Evolutionary conservation across 2,797 vertebrate genomes (phyloP).

Genomic region (Novumbra hubbsi): DNA sequence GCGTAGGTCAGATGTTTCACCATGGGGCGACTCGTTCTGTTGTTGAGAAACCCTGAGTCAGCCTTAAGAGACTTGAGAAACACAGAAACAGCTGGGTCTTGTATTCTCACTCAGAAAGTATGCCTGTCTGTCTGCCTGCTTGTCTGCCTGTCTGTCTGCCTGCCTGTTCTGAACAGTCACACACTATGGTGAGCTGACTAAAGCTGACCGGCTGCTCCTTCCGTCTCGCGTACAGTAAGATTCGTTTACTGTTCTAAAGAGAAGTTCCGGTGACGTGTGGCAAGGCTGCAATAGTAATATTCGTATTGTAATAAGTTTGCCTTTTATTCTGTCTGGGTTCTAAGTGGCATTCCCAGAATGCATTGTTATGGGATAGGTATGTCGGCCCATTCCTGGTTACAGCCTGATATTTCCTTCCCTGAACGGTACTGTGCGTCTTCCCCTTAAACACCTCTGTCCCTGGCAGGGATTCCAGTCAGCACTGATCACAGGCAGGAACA

Average conservation of each 20-base stretch:
- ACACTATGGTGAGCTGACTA: constrained; percentile 10
- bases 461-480: constrained; percentile 35
- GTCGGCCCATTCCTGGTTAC: not conserved
- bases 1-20: constrained; percentile 46
- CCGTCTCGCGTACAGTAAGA: not conserved
- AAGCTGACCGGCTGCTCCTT: not conserved
- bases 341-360: constrained; percentile 19
- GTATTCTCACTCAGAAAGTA: constrained; percentile 33
- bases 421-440: constrained; percentile 1
- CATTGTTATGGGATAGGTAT: not conserved
- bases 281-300: not conserved
- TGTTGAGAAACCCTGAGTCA: constrained; percentile 67
- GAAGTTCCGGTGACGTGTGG: not conserved
- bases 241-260: not conserved
- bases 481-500: constrained; percentile 52
- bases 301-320: not conserved
- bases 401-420: constrained; percentile 17
- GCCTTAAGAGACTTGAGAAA: constrained; percentile 39
- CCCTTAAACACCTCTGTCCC: constrained; percentile 28
- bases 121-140: not conserved
- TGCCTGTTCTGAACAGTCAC: constrained; percentile 1
- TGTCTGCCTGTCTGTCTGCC: constrained; percentile 11
- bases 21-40: constrained; percentile 19
- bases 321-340: not conserved
- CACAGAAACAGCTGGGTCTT: constrained; percentile 25